phyloP scores from a whole-genome alignment of 2,797 vertebrate species.

The Chelidonichthys spinosus region DNA sequence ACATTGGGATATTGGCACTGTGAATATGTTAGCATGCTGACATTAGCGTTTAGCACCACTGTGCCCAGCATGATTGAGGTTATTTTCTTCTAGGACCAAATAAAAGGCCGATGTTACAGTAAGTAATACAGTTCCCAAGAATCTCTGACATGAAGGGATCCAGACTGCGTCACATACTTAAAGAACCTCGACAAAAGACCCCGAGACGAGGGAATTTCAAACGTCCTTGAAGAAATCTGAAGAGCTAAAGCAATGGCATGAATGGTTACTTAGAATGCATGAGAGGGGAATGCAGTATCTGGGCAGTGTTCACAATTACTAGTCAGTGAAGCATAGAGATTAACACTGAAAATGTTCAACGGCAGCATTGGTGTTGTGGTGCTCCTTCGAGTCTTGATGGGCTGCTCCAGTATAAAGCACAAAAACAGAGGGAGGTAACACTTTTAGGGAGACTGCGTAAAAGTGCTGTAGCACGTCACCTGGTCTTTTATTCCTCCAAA shows the following conservation, averaged over 20 bases:
- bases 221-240: background rate
- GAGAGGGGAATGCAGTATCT: background rate
- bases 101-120: background rate
- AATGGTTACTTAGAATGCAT: background rate
- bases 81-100: background rate
- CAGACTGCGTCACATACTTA: background rate
- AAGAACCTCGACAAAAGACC: background rate
- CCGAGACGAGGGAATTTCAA: background rate
- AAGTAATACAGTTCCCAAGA: background rate
- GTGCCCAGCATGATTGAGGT: too few species aligned
- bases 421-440: background rate
- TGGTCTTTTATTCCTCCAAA: background rate
- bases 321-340: background rate
- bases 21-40: background rate
- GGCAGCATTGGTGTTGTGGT: background rate
- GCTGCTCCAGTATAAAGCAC: background rate
- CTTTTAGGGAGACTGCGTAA: background rate
- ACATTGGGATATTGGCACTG: background rate
- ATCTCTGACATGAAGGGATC: background rate
- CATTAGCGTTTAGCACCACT: background rate
- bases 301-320: background rate
- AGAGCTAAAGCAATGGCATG: background rate
- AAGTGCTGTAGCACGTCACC: background rate
- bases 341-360: slow-evolving; percentile 2
- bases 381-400: slow-evolving; percentile 3